Percentiles rank a stretch among this genome's conserved stretches.
phyloP scores from a whole-genome alignment of 2,888 invertebrate genomes.

The Agonopterix arenella region DNA sequence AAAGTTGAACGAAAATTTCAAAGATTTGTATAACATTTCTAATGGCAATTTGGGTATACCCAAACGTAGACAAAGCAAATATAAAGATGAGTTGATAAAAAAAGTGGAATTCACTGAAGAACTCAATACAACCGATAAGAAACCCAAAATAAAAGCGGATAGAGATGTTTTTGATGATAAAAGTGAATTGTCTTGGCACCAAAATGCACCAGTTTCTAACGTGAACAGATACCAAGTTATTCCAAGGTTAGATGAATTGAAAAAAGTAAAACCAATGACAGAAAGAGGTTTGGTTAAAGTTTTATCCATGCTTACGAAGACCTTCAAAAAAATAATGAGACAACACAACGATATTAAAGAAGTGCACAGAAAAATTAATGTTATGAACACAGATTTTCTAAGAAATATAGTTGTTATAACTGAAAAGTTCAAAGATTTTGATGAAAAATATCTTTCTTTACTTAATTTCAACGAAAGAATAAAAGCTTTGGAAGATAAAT shows the following conservation, averaged over 20 bases:
- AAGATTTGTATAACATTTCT: background rate
- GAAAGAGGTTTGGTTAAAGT: conserved; percentile 59
- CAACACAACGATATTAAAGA: conserved; percentile 55
- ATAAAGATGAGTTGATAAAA: conserved; percentile 34
- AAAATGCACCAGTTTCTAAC: conserved; percentile 28
- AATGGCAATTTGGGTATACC: conserved; percentile 12
- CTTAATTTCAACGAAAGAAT: conserved; percentile 40
- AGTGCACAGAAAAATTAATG: conserved; percentile 39
- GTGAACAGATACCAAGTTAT: conserved; percentile 38
- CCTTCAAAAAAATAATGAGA: conserved; percentile 60
- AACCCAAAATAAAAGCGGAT: conserved; percentile 17
- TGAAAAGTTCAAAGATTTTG: conserved; percentile 47
- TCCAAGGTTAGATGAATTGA: conserved; percentile 28
- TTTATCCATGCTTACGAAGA: conserved; percentile 54
- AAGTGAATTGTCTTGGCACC: conserved; percentile 41
- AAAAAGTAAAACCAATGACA: conserved; percentile 34
- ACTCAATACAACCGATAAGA: conserved; percentile 24
- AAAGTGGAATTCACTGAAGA: conserved; percentile 33
- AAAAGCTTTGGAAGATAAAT: conserved; percentile 31
- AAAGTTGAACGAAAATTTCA: background rate
- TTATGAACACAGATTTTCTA: conserved; percentile 38
- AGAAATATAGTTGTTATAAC: conserved; percentile 31
- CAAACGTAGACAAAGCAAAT: conserved; percentile 27
- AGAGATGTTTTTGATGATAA: conserved; percentile 40
- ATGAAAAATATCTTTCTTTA: conserved; percentile 42